A percentile compares a stretch with the other conserved stretches of the same genome.
Evolutionary conservation across 1,140 invertebrate species (phyloP).

Genomic region (Nymphalis io): DNA sequence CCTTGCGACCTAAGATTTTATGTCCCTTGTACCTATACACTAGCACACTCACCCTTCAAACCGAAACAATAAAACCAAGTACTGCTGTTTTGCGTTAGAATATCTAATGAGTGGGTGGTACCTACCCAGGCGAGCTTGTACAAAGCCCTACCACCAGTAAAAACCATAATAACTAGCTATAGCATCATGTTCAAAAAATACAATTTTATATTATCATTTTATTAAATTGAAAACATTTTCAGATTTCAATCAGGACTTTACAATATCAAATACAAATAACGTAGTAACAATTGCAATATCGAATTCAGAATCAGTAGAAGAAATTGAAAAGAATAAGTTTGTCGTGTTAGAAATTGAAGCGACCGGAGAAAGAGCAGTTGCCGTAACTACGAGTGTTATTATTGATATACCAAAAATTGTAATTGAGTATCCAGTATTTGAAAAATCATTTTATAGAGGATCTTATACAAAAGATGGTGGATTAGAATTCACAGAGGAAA

Average conservation of each 20-base stretch:
- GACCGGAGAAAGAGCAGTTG: constrained; percentile 44
- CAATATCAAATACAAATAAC: constrained; percentile 34
- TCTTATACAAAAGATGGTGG: constrained; percentile 39
- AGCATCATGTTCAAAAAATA: too few species aligned
- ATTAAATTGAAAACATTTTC: constrained; percentile 24
- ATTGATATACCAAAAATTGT: constrained; percentile 44
- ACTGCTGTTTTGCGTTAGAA: too few species aligned
- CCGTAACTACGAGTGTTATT: constrained; percentile 46
- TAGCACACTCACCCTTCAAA: too few species aligned
- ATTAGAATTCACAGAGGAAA: constrained; percentile 45
- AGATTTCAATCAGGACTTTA: constrained; percentile 49
- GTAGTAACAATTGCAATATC: constrained; percentile 36
- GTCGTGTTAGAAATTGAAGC: constrained; percentile 54
- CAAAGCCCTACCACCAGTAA: too few species aligned
- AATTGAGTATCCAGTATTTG: constrained; percentile 46
- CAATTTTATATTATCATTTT: too few species aligned
- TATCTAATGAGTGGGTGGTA: too few species aligned
- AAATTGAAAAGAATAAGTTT: constrained; percentile 42
- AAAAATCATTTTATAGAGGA: constrained; percentile 51
- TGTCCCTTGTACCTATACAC: too few species aligned
- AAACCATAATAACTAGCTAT: too few species aligned
- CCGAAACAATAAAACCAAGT: too few species aligned
- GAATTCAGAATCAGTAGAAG: constrained; percentile 38
- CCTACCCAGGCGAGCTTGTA: too few species aligned
- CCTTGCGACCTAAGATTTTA: too few species aligned